phyloP scores from a whole-genome alignment of 2,797 vertebrate species.

The Mycteria americana region DNA sequence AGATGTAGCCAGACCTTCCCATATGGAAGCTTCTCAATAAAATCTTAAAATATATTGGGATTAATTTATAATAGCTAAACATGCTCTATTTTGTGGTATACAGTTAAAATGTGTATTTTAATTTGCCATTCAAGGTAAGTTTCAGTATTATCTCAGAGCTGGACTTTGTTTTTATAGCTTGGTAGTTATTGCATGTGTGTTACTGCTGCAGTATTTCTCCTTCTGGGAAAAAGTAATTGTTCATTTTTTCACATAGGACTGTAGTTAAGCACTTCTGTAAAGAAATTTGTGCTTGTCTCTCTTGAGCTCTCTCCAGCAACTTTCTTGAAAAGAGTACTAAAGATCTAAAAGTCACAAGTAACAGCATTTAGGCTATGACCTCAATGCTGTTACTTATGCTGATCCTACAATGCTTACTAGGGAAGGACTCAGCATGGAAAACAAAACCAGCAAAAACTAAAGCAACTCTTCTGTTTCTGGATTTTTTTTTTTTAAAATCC shows the following conservation, averaged over 20 bases:
- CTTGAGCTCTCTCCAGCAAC: not conserved
- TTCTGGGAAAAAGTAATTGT: not conserved
- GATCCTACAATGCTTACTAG: too few relatives aligned
- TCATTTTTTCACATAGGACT: not conserved
- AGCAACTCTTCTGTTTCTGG: not conserved
- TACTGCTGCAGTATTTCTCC: not conserved
- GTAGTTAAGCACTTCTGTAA: not conserved
- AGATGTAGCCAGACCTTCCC: not conserved
- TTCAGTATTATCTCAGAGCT: not conserved
- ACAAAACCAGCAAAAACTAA: not conserved
- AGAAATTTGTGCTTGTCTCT: not conserved
- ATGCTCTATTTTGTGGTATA: not conserved
- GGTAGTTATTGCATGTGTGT: not conserved
- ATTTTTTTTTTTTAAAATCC: not conserved
- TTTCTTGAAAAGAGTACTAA: not conserved
- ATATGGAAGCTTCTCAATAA: not conserved
- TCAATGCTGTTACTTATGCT: not conserved
- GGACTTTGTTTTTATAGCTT: not conserved
- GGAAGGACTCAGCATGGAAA: not conserved
- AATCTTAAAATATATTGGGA: not conserved
- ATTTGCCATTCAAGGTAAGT: not conserved
- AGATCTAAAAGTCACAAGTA: not conserved
- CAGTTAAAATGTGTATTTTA: not conserved
- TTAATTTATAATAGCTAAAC: not conserved
- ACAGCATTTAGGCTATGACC: not conserved